phyloP scores from a whole-genome alignment of 2,888 invertebrate genomes.

The Drosophila leonis region DNA sequence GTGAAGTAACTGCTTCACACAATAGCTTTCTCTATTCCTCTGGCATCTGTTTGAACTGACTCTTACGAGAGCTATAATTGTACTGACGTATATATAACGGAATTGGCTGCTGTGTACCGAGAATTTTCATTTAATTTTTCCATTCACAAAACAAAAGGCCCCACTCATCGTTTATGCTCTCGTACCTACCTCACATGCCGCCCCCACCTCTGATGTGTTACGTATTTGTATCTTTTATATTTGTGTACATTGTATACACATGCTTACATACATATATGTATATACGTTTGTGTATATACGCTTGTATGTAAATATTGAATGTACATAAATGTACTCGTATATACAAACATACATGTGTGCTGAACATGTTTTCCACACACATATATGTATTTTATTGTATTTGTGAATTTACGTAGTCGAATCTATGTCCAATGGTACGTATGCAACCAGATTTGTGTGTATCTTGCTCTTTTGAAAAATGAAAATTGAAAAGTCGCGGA shows the following conservation, averaged over 20 bases:
- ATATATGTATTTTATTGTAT: constrained; percentile 32
- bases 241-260: constrained; percentile 30
- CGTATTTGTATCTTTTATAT: constrained; percentile 52
- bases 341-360: constrained; percentile 4
- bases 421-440: constrained; percentile 22
- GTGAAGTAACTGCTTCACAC: constrained; percentile 12
- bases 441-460: constrained; percentile 30
- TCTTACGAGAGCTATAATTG: constrained; percentile 67
- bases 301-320: constrained; percentile 9
- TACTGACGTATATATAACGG: constrained; percentile 66
- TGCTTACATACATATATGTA: background rate
- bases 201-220: constrained; percentile 37
- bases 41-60: constrained; percentile 48
- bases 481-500: constrained; percentile 59
- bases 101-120: constrained; percentile 66
- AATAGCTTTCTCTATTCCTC: constrained; percentile 26
- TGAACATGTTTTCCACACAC: constrained; percentile 4
- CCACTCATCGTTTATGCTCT: constrained; percentile 54
- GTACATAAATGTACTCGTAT: background rate
- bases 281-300: background rate
- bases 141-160: constrained; percentile 75
- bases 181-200: constrained; percentile 28
- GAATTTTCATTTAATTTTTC: constrained; percentile 72
- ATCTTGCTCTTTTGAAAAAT: constrained; percentile 62
- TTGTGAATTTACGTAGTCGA: constrained; percentile 53